These are phyloP conservation scores for Diadegma fenestrale DNA, from an alignment of 2,888 invertebrate species.

Conservation along the genomic window DNA sequence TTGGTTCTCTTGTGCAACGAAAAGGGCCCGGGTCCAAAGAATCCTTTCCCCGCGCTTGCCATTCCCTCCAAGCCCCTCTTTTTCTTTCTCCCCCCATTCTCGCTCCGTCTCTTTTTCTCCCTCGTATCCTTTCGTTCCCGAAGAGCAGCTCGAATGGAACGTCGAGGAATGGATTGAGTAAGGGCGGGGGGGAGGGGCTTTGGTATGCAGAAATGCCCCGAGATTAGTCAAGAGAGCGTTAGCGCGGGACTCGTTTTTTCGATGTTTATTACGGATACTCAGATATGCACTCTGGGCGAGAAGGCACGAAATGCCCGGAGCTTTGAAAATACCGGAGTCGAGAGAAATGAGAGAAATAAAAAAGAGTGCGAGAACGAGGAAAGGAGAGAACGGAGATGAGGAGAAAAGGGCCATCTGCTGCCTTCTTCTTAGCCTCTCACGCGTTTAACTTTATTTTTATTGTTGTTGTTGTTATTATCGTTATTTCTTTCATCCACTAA, in stretches of 20 bases:
- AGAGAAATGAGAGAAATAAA: constrained; percentile 22
- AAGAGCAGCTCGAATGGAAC: constrained; percentile 40
- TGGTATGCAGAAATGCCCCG: constrained; percentile 81
- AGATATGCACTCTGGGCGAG: constrained; percentile 61
- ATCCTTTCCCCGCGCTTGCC: constrained; percentile 15
- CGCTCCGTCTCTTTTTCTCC: neutral
- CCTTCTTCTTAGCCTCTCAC: constrained; percentile 20
- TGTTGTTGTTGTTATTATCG: constrained; percentile 20
- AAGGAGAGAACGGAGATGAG: neutral
- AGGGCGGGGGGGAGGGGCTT: constrained; percentile 63
- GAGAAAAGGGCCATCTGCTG: constrained; percentile 42
- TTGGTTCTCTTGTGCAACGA: constrained; percentile 49
- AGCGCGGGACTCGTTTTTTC: constrained; percentile 71
- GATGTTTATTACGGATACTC: constrained; percentile 76
- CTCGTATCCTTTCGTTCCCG: neutral
- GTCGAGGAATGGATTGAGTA: constrained; percentile 17
- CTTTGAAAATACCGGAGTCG: constrained; percentile 38
- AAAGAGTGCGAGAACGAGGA: neutral
- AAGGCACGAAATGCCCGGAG: constrained; percentile 38
- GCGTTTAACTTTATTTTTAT: constrained; percentile 16
- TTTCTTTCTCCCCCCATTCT: constrained; percentile 7
- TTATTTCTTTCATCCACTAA: constrained; percentile 9
- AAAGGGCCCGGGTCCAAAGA: constrained; percentile 58
- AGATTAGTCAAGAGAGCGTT: constrained; percentile 79
- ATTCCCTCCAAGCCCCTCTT: neutral